Evolutionary conservation across 2,888 invertebrate species (phyloP).

Genomic region (Bugulina stolonifera): DNA sequence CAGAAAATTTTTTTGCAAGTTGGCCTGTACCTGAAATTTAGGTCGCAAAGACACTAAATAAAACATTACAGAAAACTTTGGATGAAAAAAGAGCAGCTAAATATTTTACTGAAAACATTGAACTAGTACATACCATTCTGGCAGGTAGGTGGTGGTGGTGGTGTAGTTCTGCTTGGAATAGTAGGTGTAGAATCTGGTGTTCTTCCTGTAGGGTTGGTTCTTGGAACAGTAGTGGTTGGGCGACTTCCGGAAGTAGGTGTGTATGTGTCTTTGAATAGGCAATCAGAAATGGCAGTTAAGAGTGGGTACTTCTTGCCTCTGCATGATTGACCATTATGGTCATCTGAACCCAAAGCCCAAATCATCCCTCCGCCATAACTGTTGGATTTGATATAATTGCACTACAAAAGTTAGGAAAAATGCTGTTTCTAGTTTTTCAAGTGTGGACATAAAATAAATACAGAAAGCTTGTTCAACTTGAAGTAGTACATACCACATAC

Average conservation of each 20-base stretch:
- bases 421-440: no score
- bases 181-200: background rate
- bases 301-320: background rate
- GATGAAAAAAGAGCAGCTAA: background rate
- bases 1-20: no score
- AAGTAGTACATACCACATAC: no score
- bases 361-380: conserved; percentile 90
- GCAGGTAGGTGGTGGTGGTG: background rate
- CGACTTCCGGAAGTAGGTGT: background rate
- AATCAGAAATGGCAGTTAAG: background rate
- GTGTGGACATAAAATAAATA: no score
- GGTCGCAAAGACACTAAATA: no score
- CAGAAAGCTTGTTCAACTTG: no score
- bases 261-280: background rate
- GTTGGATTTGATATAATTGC: conserved; percentile 82
- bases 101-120: background rate
- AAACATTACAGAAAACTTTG: no score
- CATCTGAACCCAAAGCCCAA: conserved; percentile 58
- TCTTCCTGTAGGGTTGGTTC: no score
- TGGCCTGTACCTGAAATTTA: no score
- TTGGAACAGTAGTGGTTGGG: background rate
- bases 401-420: no score
- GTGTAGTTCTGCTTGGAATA: background rate
- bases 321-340: conserved; percentile 27
- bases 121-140: background rate